Evolutionary conservation across 2,113 vertebrate genomes (phyloP).

Genomic region (Lycaon pictus): DNA sequence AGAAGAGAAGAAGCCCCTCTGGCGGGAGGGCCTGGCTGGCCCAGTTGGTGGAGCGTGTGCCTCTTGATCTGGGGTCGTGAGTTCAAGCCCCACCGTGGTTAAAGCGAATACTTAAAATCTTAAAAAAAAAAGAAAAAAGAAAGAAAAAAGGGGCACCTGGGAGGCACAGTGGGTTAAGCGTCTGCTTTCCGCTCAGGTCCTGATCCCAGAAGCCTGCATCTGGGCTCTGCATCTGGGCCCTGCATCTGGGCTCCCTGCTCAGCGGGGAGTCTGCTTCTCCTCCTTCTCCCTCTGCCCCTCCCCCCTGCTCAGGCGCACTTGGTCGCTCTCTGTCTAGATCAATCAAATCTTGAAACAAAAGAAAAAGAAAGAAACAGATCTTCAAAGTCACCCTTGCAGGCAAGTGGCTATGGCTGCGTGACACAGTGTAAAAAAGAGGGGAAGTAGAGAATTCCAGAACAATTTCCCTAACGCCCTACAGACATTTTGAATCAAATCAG

Average conservation of each 20-base stretch:
- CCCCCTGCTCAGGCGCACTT: not conserved
- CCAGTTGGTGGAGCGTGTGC: not conserved
- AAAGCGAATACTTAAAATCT: not conserved
- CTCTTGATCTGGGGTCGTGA: not conserved
- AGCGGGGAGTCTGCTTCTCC: not conserved
- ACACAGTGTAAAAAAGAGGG: not conserved
- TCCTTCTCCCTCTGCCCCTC: not conserved
- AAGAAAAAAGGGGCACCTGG: not conserved
- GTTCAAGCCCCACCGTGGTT: not conserved
- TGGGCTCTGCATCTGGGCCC: rapidly evolving
- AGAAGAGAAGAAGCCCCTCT: not conserved
- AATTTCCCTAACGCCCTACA: too few species aligned
- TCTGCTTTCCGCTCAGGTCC: not conserved
- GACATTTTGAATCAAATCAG: not conserved
- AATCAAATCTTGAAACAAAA: not conserved
- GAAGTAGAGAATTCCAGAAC: not conserved
- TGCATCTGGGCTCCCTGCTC: not conserved
- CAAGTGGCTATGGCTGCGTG: not conserved
- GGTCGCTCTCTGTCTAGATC: not conserved
- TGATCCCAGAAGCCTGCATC: not conserved
- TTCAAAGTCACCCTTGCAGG: not conserved
- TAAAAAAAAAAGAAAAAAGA: too few species aligned
- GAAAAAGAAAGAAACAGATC: not conserved
- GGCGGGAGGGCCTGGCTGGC: not conserved
- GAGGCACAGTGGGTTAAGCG: not conserved